phyloP scores from a whole-genome alignment of 2,888 invertebrate genomes.

The Itoplectis maculator region DNA sequence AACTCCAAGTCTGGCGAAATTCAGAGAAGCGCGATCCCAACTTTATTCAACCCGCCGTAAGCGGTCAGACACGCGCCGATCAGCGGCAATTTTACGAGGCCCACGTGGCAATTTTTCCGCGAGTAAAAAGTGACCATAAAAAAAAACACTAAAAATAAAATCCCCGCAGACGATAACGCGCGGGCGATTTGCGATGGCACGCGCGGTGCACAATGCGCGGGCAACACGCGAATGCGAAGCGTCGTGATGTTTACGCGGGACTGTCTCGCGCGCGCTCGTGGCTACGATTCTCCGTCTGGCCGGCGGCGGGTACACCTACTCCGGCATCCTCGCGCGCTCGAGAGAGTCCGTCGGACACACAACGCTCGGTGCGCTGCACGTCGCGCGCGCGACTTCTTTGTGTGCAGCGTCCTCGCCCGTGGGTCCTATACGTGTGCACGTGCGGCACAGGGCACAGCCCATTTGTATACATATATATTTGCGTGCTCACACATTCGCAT shows the following conservation, averaged over 20 bases:
- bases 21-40: no score
- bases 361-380: no score
- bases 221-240: conserved; percentile 72
- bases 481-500: background rate
- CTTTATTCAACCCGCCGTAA: no score
- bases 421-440: background rate
- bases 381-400: conserved; percentile 39
- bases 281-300: conserved; percentile 74
- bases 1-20: no score
- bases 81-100: no score
- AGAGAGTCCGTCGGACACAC: conserved; percentile 55
- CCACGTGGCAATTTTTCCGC: background rate
- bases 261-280: conserved; percentile 78
- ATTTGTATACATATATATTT: conserved; percentile 9
- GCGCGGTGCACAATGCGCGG: conserved; percentile 34
- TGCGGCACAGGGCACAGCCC: background rate
- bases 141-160: background rate
- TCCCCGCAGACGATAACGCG: background rate
- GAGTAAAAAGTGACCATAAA: background rate
- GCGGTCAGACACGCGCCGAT: no score
- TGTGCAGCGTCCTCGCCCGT: conserved; percentile 40
- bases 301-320: conserved; percentile 64
- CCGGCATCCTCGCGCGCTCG: conserved; percentile 77
- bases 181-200: background rate
- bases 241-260: conserved; percentile 80